Percentiles rank a stretch among this genome's conserved stretches.
Conservation (phyloP, 2,113 vertebrate genomes). For the Actinemys pallida region DNA sequence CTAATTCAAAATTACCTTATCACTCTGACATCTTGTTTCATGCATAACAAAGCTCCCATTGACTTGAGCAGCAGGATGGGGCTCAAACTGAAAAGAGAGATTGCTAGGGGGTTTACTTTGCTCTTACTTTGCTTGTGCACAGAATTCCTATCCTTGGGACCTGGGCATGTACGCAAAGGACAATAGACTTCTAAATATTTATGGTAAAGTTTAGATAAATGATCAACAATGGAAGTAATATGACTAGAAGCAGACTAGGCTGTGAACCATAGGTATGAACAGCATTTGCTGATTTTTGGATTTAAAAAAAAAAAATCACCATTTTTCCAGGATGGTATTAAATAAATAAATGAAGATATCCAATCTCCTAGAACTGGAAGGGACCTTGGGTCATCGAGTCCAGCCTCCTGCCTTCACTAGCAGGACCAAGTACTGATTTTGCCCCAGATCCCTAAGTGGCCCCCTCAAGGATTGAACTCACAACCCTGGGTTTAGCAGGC, state of each 20-base stretch:
- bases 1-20: not conserved
- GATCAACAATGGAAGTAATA: rapidly evolving
- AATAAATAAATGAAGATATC: too few relatives aligned
- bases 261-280: not conserved
- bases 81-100: not conserved
- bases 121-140: not conserved
- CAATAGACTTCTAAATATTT: not conserved
- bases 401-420: too few relatives aligned
- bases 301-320: not conserved
- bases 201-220: not conserved
- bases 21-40: not conserved
- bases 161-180: not conserved
- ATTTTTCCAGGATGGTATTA: not conserved
- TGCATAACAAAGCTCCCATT: not conserved
- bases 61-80: not conserved
- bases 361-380: too few relatives aligned
- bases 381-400: too few relatives aligned
- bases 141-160: not conserved
- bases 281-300: not conserved
- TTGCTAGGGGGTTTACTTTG: not conserved
- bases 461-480: too few relatives aligned
- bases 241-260: not conserved
- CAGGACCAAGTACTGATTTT: too few relatives aligned
- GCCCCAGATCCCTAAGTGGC: too few relatives aligned
- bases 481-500: too few relatives aligned